Percentiles rank a stretch among this genome's conserved stretches.
phyloP scores from a whole-genome alignment of 2,113 vertebrate species.

The Chionis minor region DNA sequence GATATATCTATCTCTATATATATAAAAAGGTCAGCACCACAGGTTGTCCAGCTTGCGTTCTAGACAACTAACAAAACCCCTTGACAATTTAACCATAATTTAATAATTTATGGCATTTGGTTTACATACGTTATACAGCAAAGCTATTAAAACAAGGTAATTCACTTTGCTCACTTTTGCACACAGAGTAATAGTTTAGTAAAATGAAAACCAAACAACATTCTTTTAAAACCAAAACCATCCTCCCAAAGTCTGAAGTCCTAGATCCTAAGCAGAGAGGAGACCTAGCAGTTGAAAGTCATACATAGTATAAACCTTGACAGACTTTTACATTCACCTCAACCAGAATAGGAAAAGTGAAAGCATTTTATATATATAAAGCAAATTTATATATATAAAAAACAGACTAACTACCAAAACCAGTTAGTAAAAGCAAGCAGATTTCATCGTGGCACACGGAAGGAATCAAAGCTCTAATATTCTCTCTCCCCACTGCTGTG shows the following conservation, averaged over 20 bases:
- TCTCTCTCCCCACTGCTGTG: slow-evolving; percentile 5
- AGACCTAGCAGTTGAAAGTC: slow-evolving; percentile 63
- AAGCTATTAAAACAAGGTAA: slow-evolving; percentile 73
- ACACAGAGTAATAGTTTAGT: slow-evolving; percentile 60
- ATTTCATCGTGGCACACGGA: slow-evolving; percentile 45
- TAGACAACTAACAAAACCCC: slow-evolving; percentile 72
- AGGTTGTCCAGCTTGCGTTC: slow-evolving; percentile 64
- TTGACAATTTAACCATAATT: slow-evolving; percentile 72
- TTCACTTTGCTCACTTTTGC: slow-evolving; percentile 75
- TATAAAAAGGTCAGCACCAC: slow-evolving; percentile 81
- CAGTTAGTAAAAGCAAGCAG: slow-evolving; percentile 65
- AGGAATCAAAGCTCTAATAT: background rate
- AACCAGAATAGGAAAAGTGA: slow-evolving; percentile 75
- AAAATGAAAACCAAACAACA: slow-evolving; percentile 70
- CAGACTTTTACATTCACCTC: slow-evolving; percentile 76
- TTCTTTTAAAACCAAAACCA: slow-evolving; percentile 64
- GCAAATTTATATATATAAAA: slow-evolving; percentile 72
- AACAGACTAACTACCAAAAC: slow-evolving; percentile 72
- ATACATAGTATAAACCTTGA: slow-evolving; percentile 67
- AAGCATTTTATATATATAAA: slow-evolving; percentile 79
- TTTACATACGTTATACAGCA: slow-evolving; percentile 74
- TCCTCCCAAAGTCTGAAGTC: slow-evolving; percentile 49
- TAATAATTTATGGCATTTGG: slow-evolving; percentile 82
- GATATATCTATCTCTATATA: slow-evolving; percentile 54
- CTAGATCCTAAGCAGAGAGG: slow-evolving; percentile 56